Conservation (phyloP, 2,797 vertebrate genomes). For the Prionace glauca region DNA sequence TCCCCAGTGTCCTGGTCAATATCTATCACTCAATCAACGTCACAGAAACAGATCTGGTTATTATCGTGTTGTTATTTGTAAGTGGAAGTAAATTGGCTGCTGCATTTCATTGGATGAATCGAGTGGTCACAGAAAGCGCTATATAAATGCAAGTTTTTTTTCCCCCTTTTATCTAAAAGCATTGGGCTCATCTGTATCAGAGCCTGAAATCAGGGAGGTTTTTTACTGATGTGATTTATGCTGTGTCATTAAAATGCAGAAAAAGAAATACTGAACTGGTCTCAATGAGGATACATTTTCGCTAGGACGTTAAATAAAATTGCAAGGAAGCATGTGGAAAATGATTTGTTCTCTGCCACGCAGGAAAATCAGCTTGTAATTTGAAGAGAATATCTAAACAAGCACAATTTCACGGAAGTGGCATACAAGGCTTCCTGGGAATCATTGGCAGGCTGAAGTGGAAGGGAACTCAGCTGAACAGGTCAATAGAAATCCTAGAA, state of each 20-base stretch:
- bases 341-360: background rate
- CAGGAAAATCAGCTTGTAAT: background rate
- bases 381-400: background rate
- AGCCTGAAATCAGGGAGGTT: background rate
- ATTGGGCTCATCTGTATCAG: background rate
- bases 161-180: background rate
- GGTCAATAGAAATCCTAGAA: background rate
- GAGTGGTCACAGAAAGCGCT: background rate
- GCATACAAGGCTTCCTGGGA: background rate
- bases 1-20: no score
- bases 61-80: background rate
- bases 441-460: no score
- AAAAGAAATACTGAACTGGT: background rate
- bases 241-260: background rate
- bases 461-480: no score
- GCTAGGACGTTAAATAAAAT: background rate
- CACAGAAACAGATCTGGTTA: background rate
- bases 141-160: background rate
- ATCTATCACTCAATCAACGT: background rate
- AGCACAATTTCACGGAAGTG: background rate
- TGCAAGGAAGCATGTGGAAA: background rate
- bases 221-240: background rate
- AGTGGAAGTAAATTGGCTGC: no score
- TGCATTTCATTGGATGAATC: background rate
- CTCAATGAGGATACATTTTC: background rate